phyloP scores from a whole-genome alignment of 2,888 invertebrate species.

The Helobdella robusta region DNA sequence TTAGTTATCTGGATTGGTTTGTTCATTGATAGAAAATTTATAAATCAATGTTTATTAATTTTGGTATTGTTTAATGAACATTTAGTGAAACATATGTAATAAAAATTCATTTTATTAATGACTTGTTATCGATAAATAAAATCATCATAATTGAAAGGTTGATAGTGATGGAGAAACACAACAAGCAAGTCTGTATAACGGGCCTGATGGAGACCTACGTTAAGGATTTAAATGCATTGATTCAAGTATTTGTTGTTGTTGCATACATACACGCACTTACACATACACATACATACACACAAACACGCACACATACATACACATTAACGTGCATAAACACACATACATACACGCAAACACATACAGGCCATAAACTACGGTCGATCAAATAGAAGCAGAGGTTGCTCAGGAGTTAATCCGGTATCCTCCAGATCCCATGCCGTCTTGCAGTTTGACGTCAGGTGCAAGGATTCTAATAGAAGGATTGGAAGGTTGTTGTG shows the following conservation, averaged over 20 bases:
- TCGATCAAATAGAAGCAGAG: slow-evolving; percentile 44
- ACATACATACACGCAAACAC: not conserved
- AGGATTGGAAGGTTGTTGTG: slow-evolving; percentile 40
- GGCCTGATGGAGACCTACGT: slow-evolving; percentile 47
- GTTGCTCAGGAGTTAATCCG: slow-evolving; percentile 46
- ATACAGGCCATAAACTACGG: slow-evolving; percentile 45
- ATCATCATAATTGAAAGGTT: too few relatives aligned
- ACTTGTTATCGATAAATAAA: too few relatives aligned
- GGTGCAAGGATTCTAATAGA: slow-evolving; percentile 39
- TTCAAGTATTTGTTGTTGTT: slow-evolving; percentile 28
- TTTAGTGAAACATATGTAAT: too few relatives aligned
- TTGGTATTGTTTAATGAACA: too few relatives aligned
- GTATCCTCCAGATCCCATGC: slow-evolving; percentile 49
- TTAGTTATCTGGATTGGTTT: too few relatives aligned
- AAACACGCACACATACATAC: too few relatives aligned
- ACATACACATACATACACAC: too few relatives aligned
- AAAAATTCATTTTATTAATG: too few relatives aligned
- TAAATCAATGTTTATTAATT: too few relatives aligned
- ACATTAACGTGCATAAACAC: not conserved
- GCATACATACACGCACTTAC: too few relatives aligned
- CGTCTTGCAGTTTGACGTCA: slow-evolving; percentile 45
- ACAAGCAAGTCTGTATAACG: slow-evolving; percentile 45
- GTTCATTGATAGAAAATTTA: too few relatives aligned
- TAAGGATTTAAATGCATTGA: slow-evolving; percentile 30
- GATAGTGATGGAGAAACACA: slow-evolving; percentile 46